phyloP scores from a whole-genome alignment of 2,113 vertebrate species.

The Synodontis membranacea region DNA sequence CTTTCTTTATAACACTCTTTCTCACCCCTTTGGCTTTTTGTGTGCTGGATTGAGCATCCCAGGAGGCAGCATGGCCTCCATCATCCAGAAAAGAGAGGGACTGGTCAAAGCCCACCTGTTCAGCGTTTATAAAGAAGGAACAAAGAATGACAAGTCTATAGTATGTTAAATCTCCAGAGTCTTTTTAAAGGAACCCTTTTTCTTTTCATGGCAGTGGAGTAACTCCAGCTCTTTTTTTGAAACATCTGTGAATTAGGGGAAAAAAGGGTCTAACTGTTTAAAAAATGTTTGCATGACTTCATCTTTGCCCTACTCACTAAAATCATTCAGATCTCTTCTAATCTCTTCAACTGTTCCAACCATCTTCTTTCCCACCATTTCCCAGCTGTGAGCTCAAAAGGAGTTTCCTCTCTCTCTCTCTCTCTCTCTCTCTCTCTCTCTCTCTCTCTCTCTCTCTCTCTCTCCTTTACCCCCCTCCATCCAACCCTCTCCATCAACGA shows the following conservation, averaged over 20 bases:
- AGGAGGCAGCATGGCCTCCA: slow-evolving; percentile 15
- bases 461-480: slow-evolving; percentile 59
- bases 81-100: neutral
- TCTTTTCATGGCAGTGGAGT: neutral
- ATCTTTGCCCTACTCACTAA: neutral
- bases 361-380: slow-evolving; percentile 30
- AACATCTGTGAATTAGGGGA: neutral
- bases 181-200: neutral
- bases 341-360: slow-evolving; percentile 19
- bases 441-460: slow-evolving; percentile 51
- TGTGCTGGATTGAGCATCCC: neutral
- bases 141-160: slow-evolving; percentile 18
- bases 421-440: slow-evolving; percentile 21
- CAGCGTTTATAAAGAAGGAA: slow-evolving; percentile 22
- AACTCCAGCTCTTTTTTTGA: neutral
- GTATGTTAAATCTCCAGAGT: neutral
- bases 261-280: neutral
- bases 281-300: neutral
- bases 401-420: slow-evolving; percentile 28
- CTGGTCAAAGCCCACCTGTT: slow-evolving; percentile 28
- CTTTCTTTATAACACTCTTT: neutral
- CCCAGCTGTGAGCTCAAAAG: slow-evolving; percentile 32
- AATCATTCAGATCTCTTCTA: slow-evolving; percentile 13
- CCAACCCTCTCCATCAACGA: slow-evolving; percentile 84
- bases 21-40: neutral